phyloP scores from a whole-genome alignment of 2,888 invertebrate species.

The Euplagia quadripunctaria region DNA sequence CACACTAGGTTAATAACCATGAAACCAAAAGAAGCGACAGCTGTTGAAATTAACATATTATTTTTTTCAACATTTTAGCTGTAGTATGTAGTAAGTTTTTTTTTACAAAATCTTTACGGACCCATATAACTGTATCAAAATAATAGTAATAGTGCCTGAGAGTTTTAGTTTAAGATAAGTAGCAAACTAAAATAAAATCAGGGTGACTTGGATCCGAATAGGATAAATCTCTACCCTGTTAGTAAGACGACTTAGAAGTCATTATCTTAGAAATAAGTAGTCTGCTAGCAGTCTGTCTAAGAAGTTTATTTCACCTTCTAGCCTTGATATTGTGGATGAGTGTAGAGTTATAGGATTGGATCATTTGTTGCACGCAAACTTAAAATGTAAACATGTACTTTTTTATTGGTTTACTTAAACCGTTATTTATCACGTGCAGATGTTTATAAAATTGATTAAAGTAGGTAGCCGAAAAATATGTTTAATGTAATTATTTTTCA shows the following conservation, averaged over 20 bases:
- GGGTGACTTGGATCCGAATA: too few species aligned
- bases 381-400: not conserved
- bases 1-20: slow-evolving; percentile 44
- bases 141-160: not conserved
- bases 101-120: not conserved
- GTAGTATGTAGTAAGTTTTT: too few species aligned
- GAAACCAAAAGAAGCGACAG: slow-evolving; percentile 28
- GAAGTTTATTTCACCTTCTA: not conserved
- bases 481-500: slow-evolving; percentile 25
- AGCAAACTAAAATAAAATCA: not conserved
- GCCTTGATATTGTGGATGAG: not conserved
- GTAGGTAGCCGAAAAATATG: not conserved
- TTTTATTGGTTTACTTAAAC: not conserved
- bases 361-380: not conserved
- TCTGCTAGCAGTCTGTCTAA: not conserved
- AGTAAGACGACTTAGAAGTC: too few species aligned
- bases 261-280: not conserved
- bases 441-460: not conserved
- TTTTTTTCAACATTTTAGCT: not conserved
- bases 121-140: not conserved
- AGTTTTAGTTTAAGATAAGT: not conserved
- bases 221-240: too few species aligned
- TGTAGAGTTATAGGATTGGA: not conserved
- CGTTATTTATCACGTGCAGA: not conserved
- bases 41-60: slow-evolving; percentile 19